Conservation (phyloP, 2,888 invertebrate species). For the Drosophila affinis region DNA sequence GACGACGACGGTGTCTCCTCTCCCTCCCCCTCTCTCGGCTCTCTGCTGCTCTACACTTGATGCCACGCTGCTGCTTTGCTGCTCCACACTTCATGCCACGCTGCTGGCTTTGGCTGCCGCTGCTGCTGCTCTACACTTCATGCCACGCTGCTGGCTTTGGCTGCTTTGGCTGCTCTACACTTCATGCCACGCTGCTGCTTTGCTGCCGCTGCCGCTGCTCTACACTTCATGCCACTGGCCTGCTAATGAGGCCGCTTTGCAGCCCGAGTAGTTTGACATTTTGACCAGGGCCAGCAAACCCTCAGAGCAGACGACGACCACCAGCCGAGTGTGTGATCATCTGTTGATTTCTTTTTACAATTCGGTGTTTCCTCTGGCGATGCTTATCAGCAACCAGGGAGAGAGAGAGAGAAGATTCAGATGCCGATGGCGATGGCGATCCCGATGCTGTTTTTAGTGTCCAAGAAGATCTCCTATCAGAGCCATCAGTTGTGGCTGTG, state of each 20-base stretch:
- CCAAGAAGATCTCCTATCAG: conserved; percentile 17
- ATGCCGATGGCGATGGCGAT: background rate
- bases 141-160: conserved; percentile 1
- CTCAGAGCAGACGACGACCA: conserved; percentile 61
- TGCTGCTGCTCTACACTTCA: background rate
- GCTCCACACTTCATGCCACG: conserved; percentile 32
- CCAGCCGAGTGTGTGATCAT: conserved; percentile 61
- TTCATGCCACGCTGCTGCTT: background rate
- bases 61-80: conserved; percentile 17
- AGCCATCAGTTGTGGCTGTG: conserved; percentile 17
- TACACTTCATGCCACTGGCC: conserved; percentile 2
- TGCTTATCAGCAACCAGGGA: conserved; percentile 60
- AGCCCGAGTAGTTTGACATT: conserved; percentile 66
- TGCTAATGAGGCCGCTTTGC: conserved; percentile 64
- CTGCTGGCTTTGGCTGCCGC: background rate
- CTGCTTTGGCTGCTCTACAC: conserved; percentile 48
- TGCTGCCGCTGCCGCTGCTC: background rate
- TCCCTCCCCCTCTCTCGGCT: background rate
- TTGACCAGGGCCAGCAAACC: conserved; percentile 48
- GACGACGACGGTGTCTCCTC: conserved; percentile 13
- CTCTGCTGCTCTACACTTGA: conserved; percentile 35
- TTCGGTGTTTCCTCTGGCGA: conserved; percentile 54
- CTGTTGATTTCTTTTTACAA: conserved; percentile 45
- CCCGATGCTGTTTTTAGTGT: conserved; percentile 10
- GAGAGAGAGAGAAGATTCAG: background rate